These are phyloP conservation scores for Mycetomoellerius zeteki DNA, from an alignment of 1,140 invertebrate genomes.

Conservation along the genomic window DNA sequence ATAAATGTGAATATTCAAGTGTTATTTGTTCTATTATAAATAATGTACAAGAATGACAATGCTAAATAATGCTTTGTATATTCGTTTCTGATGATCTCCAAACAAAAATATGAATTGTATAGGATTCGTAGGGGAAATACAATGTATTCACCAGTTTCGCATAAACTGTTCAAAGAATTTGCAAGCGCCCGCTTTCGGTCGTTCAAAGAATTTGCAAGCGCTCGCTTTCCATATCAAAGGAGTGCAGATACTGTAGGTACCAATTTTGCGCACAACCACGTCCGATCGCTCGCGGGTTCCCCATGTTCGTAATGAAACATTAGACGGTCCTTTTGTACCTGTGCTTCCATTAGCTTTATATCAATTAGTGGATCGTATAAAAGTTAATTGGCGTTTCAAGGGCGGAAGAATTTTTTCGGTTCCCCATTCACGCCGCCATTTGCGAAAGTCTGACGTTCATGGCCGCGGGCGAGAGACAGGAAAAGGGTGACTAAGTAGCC, in stretches of 20 bases:
- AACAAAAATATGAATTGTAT: conserved; percentile 35
- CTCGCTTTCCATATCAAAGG: conserved; percentile 65
- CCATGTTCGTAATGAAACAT: conserved; percentile 44
- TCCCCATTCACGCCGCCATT: conserved; percentile 31
- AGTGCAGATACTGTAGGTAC: background rate
- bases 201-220: conserved; percentile 56
- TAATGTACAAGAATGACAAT: background rate
- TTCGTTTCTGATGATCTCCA: background rate
- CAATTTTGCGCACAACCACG: conserved; percentile 56
- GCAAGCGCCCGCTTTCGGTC: conserved; percentile 34
- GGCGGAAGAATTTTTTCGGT: conserved; percentile 40
- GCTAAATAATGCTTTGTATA: background rate
- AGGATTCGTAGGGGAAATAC: background rate
- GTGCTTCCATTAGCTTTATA: conserved; percentile 47
- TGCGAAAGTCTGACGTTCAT: conserved; percentile 26
- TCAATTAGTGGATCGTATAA: conserved; percentile 51
- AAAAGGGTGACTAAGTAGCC: conserved; percentile 64
- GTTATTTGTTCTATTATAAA: background rate
- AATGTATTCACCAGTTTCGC: conserved; percentile 3
- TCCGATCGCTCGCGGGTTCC: conserved; percentile 34
- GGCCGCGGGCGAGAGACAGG: conserved; percentile 44
- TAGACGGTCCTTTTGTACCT: conserved; percentile 34
- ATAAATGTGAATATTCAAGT: background rate
- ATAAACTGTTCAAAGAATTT: conserved; percentile 61
- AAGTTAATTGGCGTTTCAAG: conserved; percentile 59